Base-by-base conservation (phyloP, 53 echinoderm and acorn worm genomes). In the Luidia sarsii region DNA sequence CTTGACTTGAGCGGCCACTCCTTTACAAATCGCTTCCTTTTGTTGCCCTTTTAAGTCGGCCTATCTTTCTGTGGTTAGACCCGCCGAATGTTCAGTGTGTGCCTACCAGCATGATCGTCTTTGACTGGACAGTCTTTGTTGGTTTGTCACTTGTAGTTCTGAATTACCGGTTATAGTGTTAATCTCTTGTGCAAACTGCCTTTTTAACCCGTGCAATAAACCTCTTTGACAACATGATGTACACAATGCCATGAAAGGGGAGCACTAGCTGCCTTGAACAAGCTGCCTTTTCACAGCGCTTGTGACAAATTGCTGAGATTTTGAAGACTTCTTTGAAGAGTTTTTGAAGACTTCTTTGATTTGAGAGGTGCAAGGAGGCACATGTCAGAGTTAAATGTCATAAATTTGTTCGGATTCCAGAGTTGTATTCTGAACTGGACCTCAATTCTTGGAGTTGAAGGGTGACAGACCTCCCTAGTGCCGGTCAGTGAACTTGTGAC, bases 121-220 rank as follows among this genome's bases (percentile, higher is more conserved):
- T n/a, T n/a, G n/a, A n/a, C n/a, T n/a, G n/a, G n/a, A n/a, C n/a
- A n/a, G n/a, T n/a, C n/a, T n/a, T 60, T 20, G 9, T 21, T n/a
- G 38, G 33, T 39, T 57, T 23, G 37, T 50, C 27, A 34, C 35
- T 60, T 83, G 32, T 57, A 30, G 31, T 82, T 68, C 69, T 82
- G 82, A 69, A 57, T 2, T n/a, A 50, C 43, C 34, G 6, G 30
- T 59, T 75, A n/a, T 39, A 57, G 30, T 37, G 25, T 51, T 83
- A 59, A 83, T 83, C 70, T 57, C 15, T 60, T 83, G 48, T 14
- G 46, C 45, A 70, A 70, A 83, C 61, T 57, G 83, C 33, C 83
- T 71, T 83, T 75, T 62, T 46, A 55, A 38, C 82, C 57, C 56
- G 41, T 11, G 13, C n/a, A n/a, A 34, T 34, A 60, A 83, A 83